Percentiles rank a stretch among this genome's conserved stretches.
Evolutionary conservation across 2,113 vertebrate genomes (phyloP).

Genomic region (Oxyura jamaicensis): DNA sequence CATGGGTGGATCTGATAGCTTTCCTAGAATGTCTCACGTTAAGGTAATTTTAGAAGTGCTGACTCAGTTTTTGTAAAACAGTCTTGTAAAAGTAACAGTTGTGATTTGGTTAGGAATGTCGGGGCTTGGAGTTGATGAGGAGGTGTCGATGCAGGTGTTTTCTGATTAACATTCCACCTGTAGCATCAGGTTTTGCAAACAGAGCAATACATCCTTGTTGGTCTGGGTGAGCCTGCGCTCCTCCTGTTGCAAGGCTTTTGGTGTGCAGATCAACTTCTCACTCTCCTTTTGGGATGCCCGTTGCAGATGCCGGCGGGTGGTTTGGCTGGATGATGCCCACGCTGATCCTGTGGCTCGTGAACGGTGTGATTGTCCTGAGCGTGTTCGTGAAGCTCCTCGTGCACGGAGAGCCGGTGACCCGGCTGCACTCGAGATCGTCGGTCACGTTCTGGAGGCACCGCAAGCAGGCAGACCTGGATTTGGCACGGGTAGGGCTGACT

Average conservation of each 20-base stretch:
- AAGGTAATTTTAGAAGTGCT: not conserved
- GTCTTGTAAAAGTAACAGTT: not conserved
- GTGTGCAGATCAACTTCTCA: not conserved
- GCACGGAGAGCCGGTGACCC: constrained; percentile 93
- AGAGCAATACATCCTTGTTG: not conserved
- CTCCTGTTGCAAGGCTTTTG: not conserved
- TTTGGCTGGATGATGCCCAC: constrained; percentile 94
- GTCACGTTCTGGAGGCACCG: constrained; percentile 96
- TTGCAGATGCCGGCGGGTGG: constrained; percentile 81
- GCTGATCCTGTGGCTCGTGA: constrained; percentile 92
- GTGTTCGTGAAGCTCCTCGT: constrained; percentile 93
- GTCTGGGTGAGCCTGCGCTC: not conserved
- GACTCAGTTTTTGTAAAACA: not conserved
- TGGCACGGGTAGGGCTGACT: constrained; percentile 82
- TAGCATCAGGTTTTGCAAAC: not conserved
- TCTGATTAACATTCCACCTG: not conserved
- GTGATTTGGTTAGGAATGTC: not conserved
- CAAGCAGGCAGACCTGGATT: constrained; percentile 93
- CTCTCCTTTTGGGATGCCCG: not conserved
- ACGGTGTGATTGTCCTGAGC: constrained; percentile 91
- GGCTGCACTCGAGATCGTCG: constrained; percentile 90
- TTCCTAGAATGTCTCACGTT: not conserved
- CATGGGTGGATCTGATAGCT: not conserved
- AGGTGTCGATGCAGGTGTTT: not conserved
- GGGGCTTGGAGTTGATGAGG: not conserved